Evolutionary conservation across 2,113 vertebrate species (phyloP), one percentile per base, ranked within the genome.

Genomic region (Corydoras maculifer): DNA sequence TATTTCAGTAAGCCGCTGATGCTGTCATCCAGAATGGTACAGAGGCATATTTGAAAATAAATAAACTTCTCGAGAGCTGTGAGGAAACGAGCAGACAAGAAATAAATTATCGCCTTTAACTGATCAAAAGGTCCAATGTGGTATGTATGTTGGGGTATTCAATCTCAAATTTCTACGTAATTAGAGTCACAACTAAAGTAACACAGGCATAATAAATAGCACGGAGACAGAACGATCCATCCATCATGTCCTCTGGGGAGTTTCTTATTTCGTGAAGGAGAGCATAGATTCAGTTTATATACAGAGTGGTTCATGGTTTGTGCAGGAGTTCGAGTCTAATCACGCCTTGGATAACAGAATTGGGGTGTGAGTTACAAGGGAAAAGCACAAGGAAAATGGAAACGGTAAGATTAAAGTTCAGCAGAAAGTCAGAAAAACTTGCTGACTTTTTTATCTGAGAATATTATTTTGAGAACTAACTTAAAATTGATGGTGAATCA

Each of bases 1-100:
- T 31, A 62, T 73, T 65, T 66, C 61, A 63, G 49, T 48, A 70
- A 70, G 65, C 54, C 48, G 58, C 18, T 43, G 25, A 62, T 72
- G 48, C 59, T 59, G 35, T 55, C 55, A 51, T 72, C n/a, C 51
- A 53, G 7, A 6, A 48, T 35, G 58, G 62, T 67, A 63, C 59
- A 50, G 64, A 75, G 29, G 59, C 31, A 48, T 59, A 63, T 67
- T 64, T 4, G 58, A 70, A n/a, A 8, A 53, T 50, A 69, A 60
- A 48, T 51, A 12, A 69, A 49, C 57, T 50, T 69, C 18, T 43
- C 57, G 13, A 18, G 35, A 35, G 67, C 58, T 58, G 14, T 25
- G 14, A 9, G 50, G 9, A 30, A 60, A 25, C 9, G 54, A 57
- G 6, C 2, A 57, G 6, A 29, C 18, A 29, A 8, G 25, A 55